Evolutionary conservation across 2,113 vertebrate genomes (phyloP).

Genomic region (Octodon degus): DNA sequence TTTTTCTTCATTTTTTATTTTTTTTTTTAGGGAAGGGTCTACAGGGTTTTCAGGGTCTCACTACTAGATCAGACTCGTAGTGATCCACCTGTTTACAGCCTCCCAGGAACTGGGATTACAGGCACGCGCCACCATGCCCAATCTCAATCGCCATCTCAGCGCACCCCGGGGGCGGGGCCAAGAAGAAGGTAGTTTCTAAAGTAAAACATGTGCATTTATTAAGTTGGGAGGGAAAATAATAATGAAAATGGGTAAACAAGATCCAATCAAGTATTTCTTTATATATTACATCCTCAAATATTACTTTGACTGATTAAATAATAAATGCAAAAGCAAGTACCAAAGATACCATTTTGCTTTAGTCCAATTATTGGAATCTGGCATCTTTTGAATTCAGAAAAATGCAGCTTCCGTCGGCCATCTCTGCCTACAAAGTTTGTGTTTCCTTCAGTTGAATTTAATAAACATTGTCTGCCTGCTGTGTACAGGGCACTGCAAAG

Average conservation of each 20-base stretch:
- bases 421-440: neutral
- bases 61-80: no score
- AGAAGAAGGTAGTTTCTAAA: neutral
- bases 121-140: no score
- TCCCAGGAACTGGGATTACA: no score
- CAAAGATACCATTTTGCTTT: neutral
- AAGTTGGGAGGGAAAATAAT: neutral
- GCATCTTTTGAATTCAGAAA: neutral
- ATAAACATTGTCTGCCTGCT: neutral
- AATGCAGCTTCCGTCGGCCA: neutral
- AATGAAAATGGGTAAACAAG: neutral
- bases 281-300: neutral
- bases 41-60: no score
- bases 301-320: neutral
- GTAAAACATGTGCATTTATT: neutral
- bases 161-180: no score
- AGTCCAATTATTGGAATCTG: neutral
- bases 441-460: neutral
- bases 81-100: no score
- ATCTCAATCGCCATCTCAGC: no score
- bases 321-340: no score
- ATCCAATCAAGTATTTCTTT: neutral
- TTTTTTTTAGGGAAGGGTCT: no score
- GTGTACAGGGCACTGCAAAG: neutral
- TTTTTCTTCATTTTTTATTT: no score